Conservation (phyloP, 2,113 vertebrate species). For the Perca flavescens region DNA sequence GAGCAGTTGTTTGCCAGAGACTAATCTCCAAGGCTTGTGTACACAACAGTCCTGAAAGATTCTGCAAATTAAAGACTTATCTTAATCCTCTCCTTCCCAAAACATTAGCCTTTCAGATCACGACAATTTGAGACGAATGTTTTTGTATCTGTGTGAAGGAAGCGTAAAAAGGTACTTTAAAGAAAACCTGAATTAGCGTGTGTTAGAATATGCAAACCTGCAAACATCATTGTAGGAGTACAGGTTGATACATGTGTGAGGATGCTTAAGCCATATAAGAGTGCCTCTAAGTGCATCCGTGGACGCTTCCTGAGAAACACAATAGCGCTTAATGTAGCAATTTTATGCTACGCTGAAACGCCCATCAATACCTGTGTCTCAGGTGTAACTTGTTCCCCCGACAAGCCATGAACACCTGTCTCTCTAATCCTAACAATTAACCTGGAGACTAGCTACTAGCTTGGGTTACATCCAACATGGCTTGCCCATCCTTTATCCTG, state of each 20-base stretch:
- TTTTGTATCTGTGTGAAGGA: slow-evolving; percentile 26
- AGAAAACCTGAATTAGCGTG: slow-evolving; percentile 37
- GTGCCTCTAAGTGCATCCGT: slow-evolving; percentile 37
- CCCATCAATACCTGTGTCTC: slow-evolving; percentile 66
- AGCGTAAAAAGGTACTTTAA: slow-evolving; percentile 38
- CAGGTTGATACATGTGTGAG: slow-evolving; percentile 30
- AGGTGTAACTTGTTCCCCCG: slow-evolving; percentile 57
- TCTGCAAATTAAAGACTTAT: slow-evolving; percentile 76
- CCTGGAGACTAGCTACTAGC: slow-evolving; percentile 64
- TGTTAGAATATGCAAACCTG: slow-evolving; percentile 39
- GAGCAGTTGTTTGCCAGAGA: slow-evolving; percentile 66
- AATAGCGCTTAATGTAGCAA: slow-evolving; percentile 59
- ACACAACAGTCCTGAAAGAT: slow-evolving; percentile 75
- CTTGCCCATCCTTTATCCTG: slow-evolving; percentile 64
- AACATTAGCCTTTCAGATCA: slow-evolving; percentile 69
- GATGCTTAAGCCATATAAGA: slow-evolving; percentile 31
- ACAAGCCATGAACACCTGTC: slow-evolving; percentile 81
- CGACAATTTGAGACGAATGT: slow-evolving; percentile 52
- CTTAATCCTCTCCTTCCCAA: slow-evolving; percentile 75
- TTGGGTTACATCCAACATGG: slow-evolving; percentile 75
- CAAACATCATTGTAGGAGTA: slow-evolving; percentile 16
- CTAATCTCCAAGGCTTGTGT: slow-evolving; percentile 73
- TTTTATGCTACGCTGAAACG: slow-evolving; percentile 57
- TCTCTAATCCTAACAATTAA: slow-evolving; percentile 83
- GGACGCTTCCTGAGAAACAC: slow-evolving; percentile 42